These are phyloP conservation scores for Linnaemya tessellans DNA, from an alignment of 2,888 invertebrate species.

Conservation along the genomic window DNA sequence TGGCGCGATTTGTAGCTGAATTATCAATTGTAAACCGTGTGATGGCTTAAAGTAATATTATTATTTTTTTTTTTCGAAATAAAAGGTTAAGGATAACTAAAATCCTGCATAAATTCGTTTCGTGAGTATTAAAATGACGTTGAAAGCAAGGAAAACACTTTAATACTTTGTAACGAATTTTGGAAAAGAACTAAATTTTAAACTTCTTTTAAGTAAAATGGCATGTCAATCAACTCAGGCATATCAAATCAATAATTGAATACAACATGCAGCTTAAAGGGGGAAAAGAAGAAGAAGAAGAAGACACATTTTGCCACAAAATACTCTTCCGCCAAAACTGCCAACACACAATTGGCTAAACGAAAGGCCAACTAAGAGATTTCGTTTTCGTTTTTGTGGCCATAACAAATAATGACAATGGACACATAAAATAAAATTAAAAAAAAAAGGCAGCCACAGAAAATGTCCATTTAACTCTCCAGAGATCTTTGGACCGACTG, in stretches of 20 bases:
- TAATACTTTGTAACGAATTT: constrained; percentile 1
- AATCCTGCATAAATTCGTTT: background rate
- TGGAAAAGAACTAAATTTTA: constrained; percentile 11
- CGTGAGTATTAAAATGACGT: constrained; percentile 15
- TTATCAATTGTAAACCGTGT: too few species aligned
- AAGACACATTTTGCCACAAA: too few species aligned
- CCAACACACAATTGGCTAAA: constrained; percentile 16
- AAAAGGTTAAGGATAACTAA: too few species aligned
- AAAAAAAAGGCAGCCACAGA: constrained; percentile 35
- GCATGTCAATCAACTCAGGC: constrained; percentile 74
- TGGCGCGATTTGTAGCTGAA: too few species aligned
- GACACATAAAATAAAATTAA: constrained; percentile 69
- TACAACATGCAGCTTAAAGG: constrained; percentile 64
- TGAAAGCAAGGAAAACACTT: background rate
- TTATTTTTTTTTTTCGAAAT: too few species aligned
- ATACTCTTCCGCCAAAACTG: background rate
- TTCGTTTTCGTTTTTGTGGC: constrained; percentile 10
- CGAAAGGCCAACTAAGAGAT: constrained; percentile 58
- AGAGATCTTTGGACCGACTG: constrained; percentile 52
- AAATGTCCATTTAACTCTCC: constrained; percentile 62
- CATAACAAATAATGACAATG: constrained; percentile 71
- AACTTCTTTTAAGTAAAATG: constrained; percentile 47
- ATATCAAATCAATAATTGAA: constrained; percentile 75
- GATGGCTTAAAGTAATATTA: too few species aligned
- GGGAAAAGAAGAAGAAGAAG: background rate